A percentile compares a stretch with the other conserved stretches of the same genome.
Evolutionary conservation across 2,113 vertebrate species (phyloP).

Genomic region (Protobothrops mucrosquamatus): DNA sequence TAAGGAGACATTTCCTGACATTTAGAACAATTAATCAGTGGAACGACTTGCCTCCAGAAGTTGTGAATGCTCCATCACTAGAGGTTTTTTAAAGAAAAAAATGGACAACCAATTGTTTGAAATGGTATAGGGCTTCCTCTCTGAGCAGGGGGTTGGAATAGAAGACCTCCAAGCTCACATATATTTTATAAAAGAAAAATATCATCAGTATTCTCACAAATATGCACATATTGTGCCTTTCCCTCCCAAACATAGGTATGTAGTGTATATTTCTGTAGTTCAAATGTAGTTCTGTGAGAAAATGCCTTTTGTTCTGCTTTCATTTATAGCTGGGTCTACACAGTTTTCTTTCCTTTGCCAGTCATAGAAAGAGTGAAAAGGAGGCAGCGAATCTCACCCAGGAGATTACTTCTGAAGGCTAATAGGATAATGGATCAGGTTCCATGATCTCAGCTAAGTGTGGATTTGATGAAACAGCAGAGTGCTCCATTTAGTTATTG

Average conservation of each 20-base stretch:
- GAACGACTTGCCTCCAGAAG: neutral
- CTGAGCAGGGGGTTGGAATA: neutral
- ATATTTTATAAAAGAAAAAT: neutral
- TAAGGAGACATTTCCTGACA: neutral
- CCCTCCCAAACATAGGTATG: neutral
- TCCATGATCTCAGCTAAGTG: conserved; percentile 17
- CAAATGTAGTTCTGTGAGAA: neutral
- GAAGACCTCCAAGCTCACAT: neutral
- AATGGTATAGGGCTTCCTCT: neutral
- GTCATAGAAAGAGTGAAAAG: neutral
- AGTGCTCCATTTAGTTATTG: neutral
- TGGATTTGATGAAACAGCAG: conserved; percentile 30
- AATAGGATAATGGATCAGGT: conserved; percentile 38
- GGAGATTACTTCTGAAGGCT: conserved; percentile 29
- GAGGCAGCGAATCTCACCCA: neutral
- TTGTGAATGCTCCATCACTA: neutral
- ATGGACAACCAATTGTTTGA: neutral
- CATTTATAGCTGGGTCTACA: neutral
- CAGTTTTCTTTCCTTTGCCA: neutral
- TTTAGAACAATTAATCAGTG: neutral
- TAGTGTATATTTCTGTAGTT: neutral
- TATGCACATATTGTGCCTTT: neutral
- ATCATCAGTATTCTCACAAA: neutral
- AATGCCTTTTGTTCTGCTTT: neutral
- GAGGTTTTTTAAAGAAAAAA: neutral